Base-by-base conservation (phyloP, 2,888 invertebrate species). In the Horisme vitalbata region DNA sequence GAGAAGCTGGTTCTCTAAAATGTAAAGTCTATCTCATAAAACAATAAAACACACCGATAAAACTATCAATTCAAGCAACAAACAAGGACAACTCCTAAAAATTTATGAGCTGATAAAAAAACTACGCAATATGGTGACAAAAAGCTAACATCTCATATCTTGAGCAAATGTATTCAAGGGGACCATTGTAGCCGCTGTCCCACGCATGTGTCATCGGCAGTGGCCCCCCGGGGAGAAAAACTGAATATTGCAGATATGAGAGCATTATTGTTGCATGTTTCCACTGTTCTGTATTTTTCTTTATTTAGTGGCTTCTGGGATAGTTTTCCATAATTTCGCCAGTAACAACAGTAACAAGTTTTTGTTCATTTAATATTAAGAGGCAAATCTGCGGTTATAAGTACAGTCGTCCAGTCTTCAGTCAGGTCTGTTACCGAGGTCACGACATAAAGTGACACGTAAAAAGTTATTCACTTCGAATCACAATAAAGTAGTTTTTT, bases 241-340 rank as follows among this genome's bases (percentile, higher is more conserved):
- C 82, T 85, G 87, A 86, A 88, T 86, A 85, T 86, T 86, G 78
- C 79, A 86, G 81, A 87, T 87, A 86, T 86, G 86, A 71, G 79
- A 76, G 71, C 78, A 82, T 86, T 85, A 86, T 87, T 86, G 76
- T 64, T 59, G 68, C 39, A 12, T 26, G 66, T 59, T 49, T 39
- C 64, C 83, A 65, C 55, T 65, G 51, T 23, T 12, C 10, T 44
- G 49, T 45, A 33, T 4, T 1, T 3, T 10, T 1, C 24, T 10
- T 10, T n/a, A n/a, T n/a, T n/a, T n/a, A n/a, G n/a, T n/a, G n/a
- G n/a, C n/a, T n/a, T n/a, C n/a, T n/a, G n/a, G n/a, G n/a, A n/a
- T n/a, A n/a, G n/a, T n/a, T n/a, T n/a, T n/a, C n/a, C n/a, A n/a
- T n/a, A n/a, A n/a, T n/a, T n/a, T n/a, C n/a, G n/a, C n/a, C n/a